Base-by-base conservation (phyloP, 2,888 invertebrate genomes). In the Chymomyza caudatula region DNA sequence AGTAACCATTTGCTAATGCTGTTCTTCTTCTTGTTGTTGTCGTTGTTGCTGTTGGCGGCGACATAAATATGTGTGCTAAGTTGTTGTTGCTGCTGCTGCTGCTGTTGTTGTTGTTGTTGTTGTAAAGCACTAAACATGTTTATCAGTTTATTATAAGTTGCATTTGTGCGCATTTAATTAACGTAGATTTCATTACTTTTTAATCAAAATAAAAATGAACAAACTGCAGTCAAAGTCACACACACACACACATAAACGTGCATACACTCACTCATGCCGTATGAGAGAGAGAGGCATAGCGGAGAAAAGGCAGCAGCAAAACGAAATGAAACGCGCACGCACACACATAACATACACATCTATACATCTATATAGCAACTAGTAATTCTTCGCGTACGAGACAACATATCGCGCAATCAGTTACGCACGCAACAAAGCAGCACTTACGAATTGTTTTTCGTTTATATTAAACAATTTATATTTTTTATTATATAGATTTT, bases 171-270 rank as follows among this genome's bases (percentile, higher is more conserved):
- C 65, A 73, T 70, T 62, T 65, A 70, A 78, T 71, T 58, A 60
- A 49, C 54, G 53, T 68, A 64, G 54, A 42, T 59, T 60, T 64
- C 70, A 68, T 67, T 70, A 69, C 65, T 67, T 70, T 71, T 74
- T 67, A 70, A 72, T 71, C 63, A 73, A 56, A 43, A 67, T 69
- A 29, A 37, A 43, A 67, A 67, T 60, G 76, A 74, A 84, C 77
- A 71, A 78, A 77, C 67, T 77, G 85, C 86, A 81, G 74, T 79
- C 85, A 85, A 85, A 85, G 85, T 76, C 77, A 78, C 74, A 61
- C 63, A 56, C 6, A 56, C 11, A 49, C 29, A 47, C 58, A 47
- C 57, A 44, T 42, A 56, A n/a, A 37, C 25, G 25, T n/a, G 52
- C 19, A 65, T 68, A 60, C 63, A 69, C 49, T 55, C 54, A 58